These are phyloP conservation scores for Lethenteron reissneri DNA, from an alignment of 2,113 vertebrate species.

Conservation along the genomic window DNA sequence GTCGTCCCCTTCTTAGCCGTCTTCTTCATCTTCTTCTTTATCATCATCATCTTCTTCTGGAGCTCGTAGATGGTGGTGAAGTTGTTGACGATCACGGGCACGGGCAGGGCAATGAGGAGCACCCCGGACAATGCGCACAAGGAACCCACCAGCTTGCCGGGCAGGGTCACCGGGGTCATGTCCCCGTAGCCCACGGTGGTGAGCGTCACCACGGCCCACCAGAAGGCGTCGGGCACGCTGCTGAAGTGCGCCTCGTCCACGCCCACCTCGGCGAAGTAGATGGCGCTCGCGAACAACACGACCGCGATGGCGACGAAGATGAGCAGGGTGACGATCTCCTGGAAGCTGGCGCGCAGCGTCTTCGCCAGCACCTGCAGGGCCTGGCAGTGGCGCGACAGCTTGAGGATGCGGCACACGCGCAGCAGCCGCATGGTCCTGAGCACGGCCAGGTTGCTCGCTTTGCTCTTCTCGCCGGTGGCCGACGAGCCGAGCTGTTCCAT, in stretches of 20 bases:
- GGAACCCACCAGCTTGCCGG: not conserved
- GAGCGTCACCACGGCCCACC: conserved; percentile 2
- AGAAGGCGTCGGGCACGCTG: not conserved
- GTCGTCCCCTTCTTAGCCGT: too few species aligned
- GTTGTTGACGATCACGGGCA: not conserved
- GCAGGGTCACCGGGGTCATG: not conserved
- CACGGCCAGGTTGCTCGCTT: not conserved
- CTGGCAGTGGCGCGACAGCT: not conserved
- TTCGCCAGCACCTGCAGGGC: not conserved
- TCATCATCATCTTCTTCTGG: not conserved
- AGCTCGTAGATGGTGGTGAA: not conserved
- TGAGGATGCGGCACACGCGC: not conserved
- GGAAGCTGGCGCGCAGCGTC: conserved; percentile 1
- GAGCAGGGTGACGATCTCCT: not conserved
- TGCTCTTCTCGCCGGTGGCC: not conserved
- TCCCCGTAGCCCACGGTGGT: conserved; percentile 3
- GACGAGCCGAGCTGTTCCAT: not conserved
- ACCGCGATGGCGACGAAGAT: not conserved
- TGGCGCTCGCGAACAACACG: conserved; percentile 2
- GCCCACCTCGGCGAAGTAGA: not conserved
- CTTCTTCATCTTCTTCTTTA: too few species aligned
- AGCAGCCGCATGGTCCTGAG: not conserved
- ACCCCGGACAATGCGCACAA: not conserved
- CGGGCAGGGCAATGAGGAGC: not conserved
- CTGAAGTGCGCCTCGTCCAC: not conserved